phyloP scores from a whole-genome alignment of 2,113 vertebrate species.

The Colius striatus region DNA sequence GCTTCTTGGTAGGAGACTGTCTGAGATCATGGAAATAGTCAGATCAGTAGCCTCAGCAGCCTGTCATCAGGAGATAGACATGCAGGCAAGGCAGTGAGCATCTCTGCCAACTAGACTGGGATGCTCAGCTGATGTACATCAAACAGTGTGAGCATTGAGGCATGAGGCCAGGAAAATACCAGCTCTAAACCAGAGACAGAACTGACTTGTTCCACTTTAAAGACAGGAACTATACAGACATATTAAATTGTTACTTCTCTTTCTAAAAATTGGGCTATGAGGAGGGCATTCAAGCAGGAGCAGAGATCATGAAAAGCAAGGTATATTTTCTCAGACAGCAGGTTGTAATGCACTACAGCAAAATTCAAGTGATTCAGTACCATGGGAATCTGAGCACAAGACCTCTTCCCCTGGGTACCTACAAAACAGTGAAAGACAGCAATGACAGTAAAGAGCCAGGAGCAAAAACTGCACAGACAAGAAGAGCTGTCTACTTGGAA shows the following conservation, averaged over 20 bases:
- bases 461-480: slow-evolving; percentile 42
- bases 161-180: neutral
- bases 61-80: neutral
- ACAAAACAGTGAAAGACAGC: slow-evolving; percentile 9
- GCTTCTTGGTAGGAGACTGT: neutral
- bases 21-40: neutral
- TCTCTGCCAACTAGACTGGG: neutral
- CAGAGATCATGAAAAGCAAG: neutral
- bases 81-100: neutral
- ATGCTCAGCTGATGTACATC: neutral
- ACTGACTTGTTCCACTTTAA: neutral
- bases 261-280: neutral
- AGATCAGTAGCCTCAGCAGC: neutral
- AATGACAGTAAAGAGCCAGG: slow-evolving; percentile 42
- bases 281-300: slow-evolving; percentile 13
- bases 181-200: neutral
- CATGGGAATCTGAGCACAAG: slow-evolving; percentile 6
- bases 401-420: slow-evolving; percentile 30
- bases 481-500: slow-evolving; percentile 21
- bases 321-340: slow-evolving; percentile 3
- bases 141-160: neutral
- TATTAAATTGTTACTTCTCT: neutral
- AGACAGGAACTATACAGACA: neutral
- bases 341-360: neutral
- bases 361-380: slow-evolving; percentile 33